Conservation (phyloP, 2,113 vertebrate genomes). For the Myotis yumanensis region DNA sequence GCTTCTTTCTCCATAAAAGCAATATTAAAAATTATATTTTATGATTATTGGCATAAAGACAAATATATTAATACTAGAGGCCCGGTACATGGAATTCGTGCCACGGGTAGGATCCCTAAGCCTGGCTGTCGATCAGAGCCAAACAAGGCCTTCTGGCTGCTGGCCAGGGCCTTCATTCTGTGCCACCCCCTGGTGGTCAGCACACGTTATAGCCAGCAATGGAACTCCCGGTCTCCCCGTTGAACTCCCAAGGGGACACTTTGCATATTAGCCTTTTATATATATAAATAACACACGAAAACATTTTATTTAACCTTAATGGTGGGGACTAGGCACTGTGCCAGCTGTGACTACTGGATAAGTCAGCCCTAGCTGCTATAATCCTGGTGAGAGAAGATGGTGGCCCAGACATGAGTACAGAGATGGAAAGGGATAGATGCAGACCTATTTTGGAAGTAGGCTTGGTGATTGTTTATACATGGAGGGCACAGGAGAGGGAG, state of each 20-base stretch:
- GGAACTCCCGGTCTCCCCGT: too few species aligned
- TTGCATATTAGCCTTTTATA: too few species aligned
- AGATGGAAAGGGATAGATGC: background rate
- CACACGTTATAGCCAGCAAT: too few species aligned
- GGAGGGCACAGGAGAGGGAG: background rate
- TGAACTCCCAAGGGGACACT: too few species aligned
- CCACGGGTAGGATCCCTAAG: too few species aligned
- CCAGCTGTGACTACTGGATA: background rate
- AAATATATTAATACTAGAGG: background rate
- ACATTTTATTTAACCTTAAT: background rate
- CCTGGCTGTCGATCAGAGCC: too few species aligned
- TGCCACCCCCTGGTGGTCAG: too few species aligned
- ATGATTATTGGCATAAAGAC: background rate
- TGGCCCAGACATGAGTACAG: background rate
- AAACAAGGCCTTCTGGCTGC: too few species aligned
- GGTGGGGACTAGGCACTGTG: background rate
- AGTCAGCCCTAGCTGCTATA: background rate
- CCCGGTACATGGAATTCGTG: too few species aligned
- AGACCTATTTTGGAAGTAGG: slow-evolving; percentile 2
- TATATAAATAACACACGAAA: too few species aligned
- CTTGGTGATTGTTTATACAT: background rate
- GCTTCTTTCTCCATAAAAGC: background rate
- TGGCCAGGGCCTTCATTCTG: too few species aligned
- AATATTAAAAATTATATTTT: background rate
- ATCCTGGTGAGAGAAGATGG: background rate